These are phyloP conservation scores for Philereme vetulata DNA, from an alignment of 2,888 invertebrate species.

Conservation along the genomic window DNA sequence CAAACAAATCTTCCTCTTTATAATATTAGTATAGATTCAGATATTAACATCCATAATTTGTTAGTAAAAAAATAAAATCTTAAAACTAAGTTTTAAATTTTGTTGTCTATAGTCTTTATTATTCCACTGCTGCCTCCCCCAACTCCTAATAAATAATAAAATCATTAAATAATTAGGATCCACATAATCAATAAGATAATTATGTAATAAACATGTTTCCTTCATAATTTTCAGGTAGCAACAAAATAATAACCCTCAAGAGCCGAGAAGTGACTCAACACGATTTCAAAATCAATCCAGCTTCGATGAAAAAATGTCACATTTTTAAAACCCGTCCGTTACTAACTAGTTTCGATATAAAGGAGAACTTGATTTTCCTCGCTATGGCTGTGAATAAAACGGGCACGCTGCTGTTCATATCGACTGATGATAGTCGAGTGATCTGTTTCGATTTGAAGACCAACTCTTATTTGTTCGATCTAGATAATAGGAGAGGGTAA, in stretches of 20 bases:
- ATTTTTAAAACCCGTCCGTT: conserved; percentile 55
- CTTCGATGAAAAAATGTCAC: conserved; percentile 49
- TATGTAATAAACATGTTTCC: too few relatives aligned
- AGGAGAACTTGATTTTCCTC: conserved; percentile 61
- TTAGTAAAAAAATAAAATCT: too few relatives aligned
- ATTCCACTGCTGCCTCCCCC: too few relatives aligned
- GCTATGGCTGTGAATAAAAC: conserved; percentile 70
- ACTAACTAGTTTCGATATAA: conserved; percentile 58
- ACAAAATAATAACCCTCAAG: conserved; percentile 70
- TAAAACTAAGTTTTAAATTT: too few relatives aligned
- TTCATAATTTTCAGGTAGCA: conserved; percentile 57
- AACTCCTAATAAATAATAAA: too few relatives aligned
- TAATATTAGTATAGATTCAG: too few relatives aligned
- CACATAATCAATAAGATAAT: too few relatives aligned
- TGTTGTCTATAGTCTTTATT: too few relatives aligned
- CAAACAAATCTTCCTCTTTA: too few relatives aligned
- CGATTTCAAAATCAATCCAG: conserved; percentile 53
- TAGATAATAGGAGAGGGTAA: conserved; percentile 77
- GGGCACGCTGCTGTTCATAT: conserved; percentile 69
- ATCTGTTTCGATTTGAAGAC: conserved; percentile 71
- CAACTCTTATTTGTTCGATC: conserved; percentile 61
- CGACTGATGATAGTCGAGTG: conserved; percentile 72
- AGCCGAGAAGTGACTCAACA: conserved; percentile 65
- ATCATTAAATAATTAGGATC: too few relatives aligned
- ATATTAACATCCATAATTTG: too few relatives aligned